Evolutionary conservation across 2,797 vertebrate species (phyloP).

Genomic region (Argyrosomus regius): DNA sequence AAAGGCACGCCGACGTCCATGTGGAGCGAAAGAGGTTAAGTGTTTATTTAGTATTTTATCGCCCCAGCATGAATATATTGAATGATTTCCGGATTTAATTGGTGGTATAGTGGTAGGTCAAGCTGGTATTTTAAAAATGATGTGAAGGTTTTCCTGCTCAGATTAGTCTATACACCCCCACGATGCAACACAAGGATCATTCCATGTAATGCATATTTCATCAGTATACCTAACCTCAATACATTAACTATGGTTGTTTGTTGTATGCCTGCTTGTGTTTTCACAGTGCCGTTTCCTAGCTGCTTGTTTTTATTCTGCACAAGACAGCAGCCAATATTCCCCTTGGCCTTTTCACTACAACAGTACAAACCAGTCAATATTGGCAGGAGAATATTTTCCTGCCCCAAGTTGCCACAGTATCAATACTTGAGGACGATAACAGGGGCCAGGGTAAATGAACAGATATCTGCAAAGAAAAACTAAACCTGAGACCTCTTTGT

Average conservation of each 20-base stretch:
- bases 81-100: constrained; percentile 39
- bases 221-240: constrained; percentile 54
- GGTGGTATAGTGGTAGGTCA: constrained; percentile 34
- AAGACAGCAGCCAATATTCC: constrained; percentile 76
- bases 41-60: constrained; percentile 27
- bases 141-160: constrained; percentile 18
- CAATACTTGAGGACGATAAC: constrained; percentile 78
- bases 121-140: constrained; percentile 34
- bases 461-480: constrained; percentile 77
- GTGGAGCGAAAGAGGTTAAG: not conserved
- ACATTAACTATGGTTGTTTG: constrained; percentile 66
- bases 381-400: constrained; percentile 78
- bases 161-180: constrained; percentile 29
- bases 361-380: constrained; percentile 79
- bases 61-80: constrained; percentile 6
- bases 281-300: constrained; percentile 54
- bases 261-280: constrained; percentile 66
- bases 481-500: constrained; percentile 82
- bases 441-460: constrained; percentile 71
- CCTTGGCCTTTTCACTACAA: constrained; percentile 75
- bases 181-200: constrained; percentile 46
- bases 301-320: constrained; percentile 74
- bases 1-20: no score
- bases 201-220: constrained; percentile 69
- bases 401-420: constrained; percentile 74